phyloP scores from a whole-genome alignment of 2,888 invertebrate species.

The Lepidocyrtoides sp. region DNA sequence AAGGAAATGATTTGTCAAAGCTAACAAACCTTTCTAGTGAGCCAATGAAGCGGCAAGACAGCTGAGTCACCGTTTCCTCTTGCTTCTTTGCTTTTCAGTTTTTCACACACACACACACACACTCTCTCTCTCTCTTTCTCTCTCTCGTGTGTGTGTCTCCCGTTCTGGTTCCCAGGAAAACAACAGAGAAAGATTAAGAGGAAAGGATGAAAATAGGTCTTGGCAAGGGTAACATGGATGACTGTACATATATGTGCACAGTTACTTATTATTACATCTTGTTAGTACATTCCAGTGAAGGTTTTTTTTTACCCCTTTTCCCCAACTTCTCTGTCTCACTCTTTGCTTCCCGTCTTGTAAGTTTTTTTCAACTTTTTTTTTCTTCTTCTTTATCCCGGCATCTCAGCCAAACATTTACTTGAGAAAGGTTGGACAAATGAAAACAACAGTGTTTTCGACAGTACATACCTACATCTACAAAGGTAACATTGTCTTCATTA shows the following conservation, averaged over 20 bases:
- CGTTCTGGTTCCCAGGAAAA: constrained; percentile 49
- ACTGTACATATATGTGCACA: constrained; percentile 49
- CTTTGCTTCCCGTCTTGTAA: background rate
- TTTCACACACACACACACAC: background rate
- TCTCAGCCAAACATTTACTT: constrained; percentile 1
- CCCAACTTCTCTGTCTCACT: constrained; percentile 8
- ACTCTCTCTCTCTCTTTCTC: background rate
- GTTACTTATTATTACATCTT: constrained; percentile 74
- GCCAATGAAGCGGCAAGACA: constrained; percentile 82
- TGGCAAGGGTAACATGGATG: constrained; percentile 75
- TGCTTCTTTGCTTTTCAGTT: constrained; percentile 52
- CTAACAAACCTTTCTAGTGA: constrained; percentile 82
- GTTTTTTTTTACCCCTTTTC: background rate
- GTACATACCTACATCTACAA: background rate
- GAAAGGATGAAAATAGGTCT: constrained; percentile 71
- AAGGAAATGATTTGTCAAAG: constrained; percentile 85
- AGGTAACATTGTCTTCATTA: too few relatives aligned
- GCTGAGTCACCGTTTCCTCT: constrained; percentile 82
- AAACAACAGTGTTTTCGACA: background rate
- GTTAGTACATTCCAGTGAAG: constrained; percentile 34
- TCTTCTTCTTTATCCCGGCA: constrained; percentile 8
- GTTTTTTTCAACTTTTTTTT: background rate
- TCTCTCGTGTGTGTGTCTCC: too few relatives aligned
- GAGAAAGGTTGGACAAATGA: constrained; percentile 20
- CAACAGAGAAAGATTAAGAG: constrained; percentile 68